phyloP scores from a whole-genome alignment of 2,888 invertebrate genomes.

The Athetis lepigone region DNA sequence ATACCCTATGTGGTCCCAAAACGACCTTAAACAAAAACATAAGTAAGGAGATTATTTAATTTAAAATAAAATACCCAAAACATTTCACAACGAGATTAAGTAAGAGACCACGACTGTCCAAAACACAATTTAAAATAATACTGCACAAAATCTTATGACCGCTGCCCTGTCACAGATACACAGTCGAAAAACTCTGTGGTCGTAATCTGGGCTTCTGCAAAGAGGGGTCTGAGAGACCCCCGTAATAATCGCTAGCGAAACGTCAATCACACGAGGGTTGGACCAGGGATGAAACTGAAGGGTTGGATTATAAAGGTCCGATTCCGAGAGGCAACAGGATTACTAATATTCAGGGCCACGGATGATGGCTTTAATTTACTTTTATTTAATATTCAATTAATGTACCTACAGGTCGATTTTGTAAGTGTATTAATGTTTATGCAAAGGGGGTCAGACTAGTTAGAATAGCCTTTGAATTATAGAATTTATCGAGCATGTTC shows the following conservation, averaged over 20 bases:
- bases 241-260: slow-evolving; percentile 80
- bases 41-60: slow-evolving; percentile 15
- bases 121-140: slow-evolving; percentile 42
- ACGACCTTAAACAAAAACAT: not conserved
- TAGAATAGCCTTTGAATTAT: not conserved
- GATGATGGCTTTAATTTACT: slow-evolving; percentile 81
- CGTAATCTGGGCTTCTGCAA: slow-evolving; percentile 74
- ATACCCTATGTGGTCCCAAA: not conserved
- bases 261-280: slow-evolving; percentile 86
- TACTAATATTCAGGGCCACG: slow-evolving; percentile 84
- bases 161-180: slow-evolving; percentile 54
- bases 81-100: slow-evolving; percentile 33
- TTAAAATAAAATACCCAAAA: slow-evolving; percentile 17
- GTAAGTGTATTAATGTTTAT: slow-evolving; percentile 31
- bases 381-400: slow-evolving; percentile 80
- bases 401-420: slow-evolving; percentile 68
- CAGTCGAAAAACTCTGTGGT: slow-evolving; percentile 67
- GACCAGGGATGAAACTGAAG: slow-evolving; percentile 83
- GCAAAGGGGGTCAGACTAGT: slow-evolving; percentile 19
- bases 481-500: not conserved
- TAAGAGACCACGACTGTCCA: slow-evolving; percentile 18
- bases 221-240: slow-evolving; percentile 71
- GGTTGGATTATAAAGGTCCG: slow-evolving; percentile 89
- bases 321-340: slow-evolving; percentile 82
- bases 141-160: slow-evolving; percentile 50